These are phyloP conservation scores for Ceratothoa steindachneri DNA, from an alignment of 2,888 invertebrate species.

Conservation along the genomic window DNA sequence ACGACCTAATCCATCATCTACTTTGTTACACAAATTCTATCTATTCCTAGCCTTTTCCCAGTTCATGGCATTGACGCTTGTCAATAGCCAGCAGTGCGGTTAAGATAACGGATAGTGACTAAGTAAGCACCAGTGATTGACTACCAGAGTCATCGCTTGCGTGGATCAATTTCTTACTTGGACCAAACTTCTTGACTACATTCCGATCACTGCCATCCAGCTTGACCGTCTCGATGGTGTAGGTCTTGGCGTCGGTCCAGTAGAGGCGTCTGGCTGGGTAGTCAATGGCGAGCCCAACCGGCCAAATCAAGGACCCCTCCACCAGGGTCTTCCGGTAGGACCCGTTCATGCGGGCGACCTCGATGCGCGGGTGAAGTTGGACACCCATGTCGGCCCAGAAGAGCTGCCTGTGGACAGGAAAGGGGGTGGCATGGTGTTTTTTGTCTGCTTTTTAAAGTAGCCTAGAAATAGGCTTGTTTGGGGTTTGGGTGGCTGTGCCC, in stretches of 20 bases:
- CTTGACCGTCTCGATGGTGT: conserved; percentile 65
- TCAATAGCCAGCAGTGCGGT: too few species aligned
- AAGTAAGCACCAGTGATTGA: too few species aligned
- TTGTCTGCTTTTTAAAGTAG: too few species aligned
- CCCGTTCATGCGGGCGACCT: conserved; percentile 66
- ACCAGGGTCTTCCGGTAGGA: conserved; percentile 60
- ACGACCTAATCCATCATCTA: too few species aligned
- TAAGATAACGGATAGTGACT: too few species aligned
- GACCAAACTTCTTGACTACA: conserved; percentile 59
- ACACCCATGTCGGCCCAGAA: conserved; percentile 71
- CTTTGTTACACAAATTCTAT: too few species aligned
- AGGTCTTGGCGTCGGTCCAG: conserved; percentile 77
- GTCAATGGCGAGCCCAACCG: conserved; percentile 71
- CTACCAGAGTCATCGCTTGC: too few species aligned
- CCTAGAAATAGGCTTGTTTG: too few species aligned
- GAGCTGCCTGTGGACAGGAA: conserved; percentile 58
- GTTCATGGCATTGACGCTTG: too few species aligned
- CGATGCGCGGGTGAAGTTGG: conserved; percentile 60
- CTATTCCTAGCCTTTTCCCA: too few species aligned
- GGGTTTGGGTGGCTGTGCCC: too few species aligned
- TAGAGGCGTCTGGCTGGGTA: conserved; percentile 70
- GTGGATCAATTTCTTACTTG: conserved; percentile 55
- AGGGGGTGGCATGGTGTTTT: neutral
- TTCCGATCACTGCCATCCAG: conserved; percentile 67
- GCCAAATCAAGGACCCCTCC: conserved; percentile 63